These are phyloP conservation scores for Varanus salvator DNA, from an alignment of 2,113 vertebrate species.

Conservation along the genomic window DNA sequence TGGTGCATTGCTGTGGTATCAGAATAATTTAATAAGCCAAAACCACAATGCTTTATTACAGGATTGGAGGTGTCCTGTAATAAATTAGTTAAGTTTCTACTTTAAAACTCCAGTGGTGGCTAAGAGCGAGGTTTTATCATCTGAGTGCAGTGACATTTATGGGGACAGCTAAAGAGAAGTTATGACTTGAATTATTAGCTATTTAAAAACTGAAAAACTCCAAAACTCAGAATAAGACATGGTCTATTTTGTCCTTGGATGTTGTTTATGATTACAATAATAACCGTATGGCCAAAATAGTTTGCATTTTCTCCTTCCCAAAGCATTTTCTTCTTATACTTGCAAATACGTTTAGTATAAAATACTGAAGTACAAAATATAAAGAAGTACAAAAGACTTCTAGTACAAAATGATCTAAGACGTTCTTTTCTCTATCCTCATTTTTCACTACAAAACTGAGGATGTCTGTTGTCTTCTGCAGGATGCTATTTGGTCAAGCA, in stretches of 20 bases:
- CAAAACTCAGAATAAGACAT: neutral
- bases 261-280: neutral
- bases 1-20: neutral
- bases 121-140: neutral
- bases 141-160: neutral
- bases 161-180: rapidly evolving
- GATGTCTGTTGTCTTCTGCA: slow-evolving; percentile 8
- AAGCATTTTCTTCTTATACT: slow-evolving; percentile 36
- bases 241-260: neutral
- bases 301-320: slow-evolving; percentile 11
- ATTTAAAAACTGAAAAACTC: neutral
- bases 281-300: neutral
- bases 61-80: neutral
- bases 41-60: neutral
- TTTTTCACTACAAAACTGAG: slow-evolving; percentile 34
- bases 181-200: neutral
- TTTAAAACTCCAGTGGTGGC: neutral
- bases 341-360: slow-evolving; percentile 26
- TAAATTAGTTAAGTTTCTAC: slow-evolving; percentile 32
- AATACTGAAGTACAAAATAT: slow-evolving; percentile 3
- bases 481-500: neutral
- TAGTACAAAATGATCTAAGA: slow-evolving; percentile 40
- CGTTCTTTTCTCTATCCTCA: neutral
- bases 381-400: neutral
- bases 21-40: neutral